These are phyloP conservation scores for Sylvilagus floridanus DNA, from an alignment of 2,797 vertebrate species.

Conservation along the genomic window DNA sequence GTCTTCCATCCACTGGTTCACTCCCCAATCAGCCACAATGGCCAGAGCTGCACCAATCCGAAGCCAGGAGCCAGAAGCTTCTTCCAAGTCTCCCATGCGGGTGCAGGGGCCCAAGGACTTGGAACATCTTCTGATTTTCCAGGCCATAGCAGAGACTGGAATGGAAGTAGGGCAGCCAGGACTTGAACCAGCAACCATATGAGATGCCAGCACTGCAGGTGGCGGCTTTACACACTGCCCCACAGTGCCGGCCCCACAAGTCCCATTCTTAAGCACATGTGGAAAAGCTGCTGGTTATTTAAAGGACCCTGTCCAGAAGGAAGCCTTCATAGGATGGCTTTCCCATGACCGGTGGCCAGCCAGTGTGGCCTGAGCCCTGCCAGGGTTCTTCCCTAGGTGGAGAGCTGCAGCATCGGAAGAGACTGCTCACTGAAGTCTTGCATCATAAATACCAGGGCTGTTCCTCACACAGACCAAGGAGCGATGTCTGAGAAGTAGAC, in stretches of 20 bases:
- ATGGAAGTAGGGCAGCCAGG: no score
- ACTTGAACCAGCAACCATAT: no score
- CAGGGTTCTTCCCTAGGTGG: neutral
- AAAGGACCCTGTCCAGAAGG: neutral
- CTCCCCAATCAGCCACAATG: no score
- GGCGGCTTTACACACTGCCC: no score
- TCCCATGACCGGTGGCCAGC: neutral
- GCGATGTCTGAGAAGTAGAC: neutral
- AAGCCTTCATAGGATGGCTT: neutral
- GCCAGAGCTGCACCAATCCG: no score
- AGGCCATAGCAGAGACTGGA: no score
- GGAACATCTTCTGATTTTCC: no score
- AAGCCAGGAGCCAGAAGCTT: no score
- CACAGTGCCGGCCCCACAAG: no score
- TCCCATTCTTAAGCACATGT: neutral
- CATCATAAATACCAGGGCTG: neutral
- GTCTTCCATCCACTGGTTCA: no score
- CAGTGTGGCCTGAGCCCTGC: neutral
- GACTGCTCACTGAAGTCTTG: neutral
- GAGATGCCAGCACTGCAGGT: neutral
- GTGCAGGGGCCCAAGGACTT: no score
- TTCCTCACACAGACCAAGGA: neutral
- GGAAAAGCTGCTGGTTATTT: neutral
- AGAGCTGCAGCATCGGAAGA: neutral
- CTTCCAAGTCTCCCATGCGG: no score